Conservation (phyloP, 2,888 invertebrate species). For the Drosophila greeni region DNA sequence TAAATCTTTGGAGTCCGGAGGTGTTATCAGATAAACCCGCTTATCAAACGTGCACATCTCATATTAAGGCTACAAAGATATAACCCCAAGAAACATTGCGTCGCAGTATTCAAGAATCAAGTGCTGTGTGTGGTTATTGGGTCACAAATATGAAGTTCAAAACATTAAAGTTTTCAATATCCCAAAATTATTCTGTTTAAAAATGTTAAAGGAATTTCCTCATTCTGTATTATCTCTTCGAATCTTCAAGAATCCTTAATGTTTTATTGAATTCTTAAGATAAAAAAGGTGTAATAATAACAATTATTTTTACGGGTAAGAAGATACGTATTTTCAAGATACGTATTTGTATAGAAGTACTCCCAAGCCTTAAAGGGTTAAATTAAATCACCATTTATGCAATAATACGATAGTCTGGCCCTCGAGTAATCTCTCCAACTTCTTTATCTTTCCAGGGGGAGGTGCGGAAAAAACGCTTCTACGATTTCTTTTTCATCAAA, state of each 20-base stretch:
- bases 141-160: background rate
- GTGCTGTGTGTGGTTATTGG: background rate
- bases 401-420: slow-evolving; percentile 4
- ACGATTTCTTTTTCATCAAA: slow-evolving; percentile 71
- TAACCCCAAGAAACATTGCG: slow-evolving; percentile 36
- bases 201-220: too few relatives aligned
- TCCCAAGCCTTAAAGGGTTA: background rate
- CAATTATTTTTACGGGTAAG: too few relatives aligned
- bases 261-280: too few relatives aligned
- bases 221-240: too few relatives aligned
- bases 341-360: background rate
- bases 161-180: too few relatives aligned
- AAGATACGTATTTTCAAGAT: too few relatives aligned
- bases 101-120: slow-evolving; percentile 39
- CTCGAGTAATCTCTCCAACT: slow-evolving; percentile 10
- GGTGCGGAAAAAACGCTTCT: slow-evolving; percentile 77
- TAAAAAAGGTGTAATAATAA: too few relatives aligned
- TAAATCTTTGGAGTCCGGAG: slow-evolving; percentile 48
- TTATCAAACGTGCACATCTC: slow-evolving; percentile 61
- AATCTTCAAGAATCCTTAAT: too few relatives aligned
- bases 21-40: slow-evolving; percentile 56
- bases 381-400: slow-evolving; percentile 5
- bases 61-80: slow-evolving; percentile 37
- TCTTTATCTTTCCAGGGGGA: slow-evolving; percentile 75
- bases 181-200: too few relatives aligned